Evolutionary conservation across 1,140 invertebrate genomes (phyloP).

Genomic region (Aethina tumida): DNA sequence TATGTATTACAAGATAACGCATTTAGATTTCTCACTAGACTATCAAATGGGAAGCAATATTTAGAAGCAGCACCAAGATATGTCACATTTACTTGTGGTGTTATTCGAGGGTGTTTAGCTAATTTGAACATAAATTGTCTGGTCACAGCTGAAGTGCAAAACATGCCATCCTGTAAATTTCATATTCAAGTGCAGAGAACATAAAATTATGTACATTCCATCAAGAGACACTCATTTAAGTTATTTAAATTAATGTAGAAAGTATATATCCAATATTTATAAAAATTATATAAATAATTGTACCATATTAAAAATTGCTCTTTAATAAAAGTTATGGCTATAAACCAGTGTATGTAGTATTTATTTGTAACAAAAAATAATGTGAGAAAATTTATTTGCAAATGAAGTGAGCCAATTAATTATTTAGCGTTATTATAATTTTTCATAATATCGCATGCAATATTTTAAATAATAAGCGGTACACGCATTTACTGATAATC

Average conservation of each 20-base stretch:
- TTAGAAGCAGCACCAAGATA: constrained; percentile 84
- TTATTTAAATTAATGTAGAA: constrained; percentile 1
- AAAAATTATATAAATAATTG: no score
- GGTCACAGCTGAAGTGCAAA: constrained; percentile 88
- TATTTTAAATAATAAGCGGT: no score
- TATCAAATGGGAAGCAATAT: constrained; percentile 85
- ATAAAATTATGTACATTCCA: constrained; percentile 28
- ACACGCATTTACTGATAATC: no score
- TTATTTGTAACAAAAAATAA: no score
- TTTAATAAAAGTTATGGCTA: no score
- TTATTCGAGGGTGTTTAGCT: constrained; percentile 87
- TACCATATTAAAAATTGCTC: no score
- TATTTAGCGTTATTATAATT: no score
- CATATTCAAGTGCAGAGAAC: constrained; percentile 76
- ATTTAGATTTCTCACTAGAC: constrained; percentile 81
- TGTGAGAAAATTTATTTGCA: no score
- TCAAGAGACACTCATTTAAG: background rate
- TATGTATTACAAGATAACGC: constrained; percentile 97
- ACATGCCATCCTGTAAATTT: constrained; percentile 91
- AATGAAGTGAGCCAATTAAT: no score
- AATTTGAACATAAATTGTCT: constrained; percentile 90
- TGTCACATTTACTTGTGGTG: constrained; percentile 91
- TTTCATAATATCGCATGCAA: no score
- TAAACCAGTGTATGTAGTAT: no score
- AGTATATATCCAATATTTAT: no score